Base-by-base conservation (phyloP, 2,888 invertebrate genomes). In the Celastrina argiolus region DNA sequence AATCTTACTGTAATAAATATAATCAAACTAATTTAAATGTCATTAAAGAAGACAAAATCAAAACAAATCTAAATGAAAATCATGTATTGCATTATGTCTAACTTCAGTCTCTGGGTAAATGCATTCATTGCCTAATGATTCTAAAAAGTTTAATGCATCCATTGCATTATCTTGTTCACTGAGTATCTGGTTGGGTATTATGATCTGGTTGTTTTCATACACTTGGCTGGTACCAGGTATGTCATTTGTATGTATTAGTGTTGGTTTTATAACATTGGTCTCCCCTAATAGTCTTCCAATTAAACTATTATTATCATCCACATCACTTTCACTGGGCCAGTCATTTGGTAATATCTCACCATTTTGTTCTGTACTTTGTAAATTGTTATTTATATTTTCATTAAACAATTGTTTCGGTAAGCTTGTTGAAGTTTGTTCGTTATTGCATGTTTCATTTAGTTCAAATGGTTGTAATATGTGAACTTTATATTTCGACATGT, bases 1-100 rank as follows among this genome's bases (percentile, higher is more conserved):
- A 70, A 71, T 67, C 51, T 66, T 69, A 68, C 65, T 69, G 59
- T 68, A 61, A 70, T 68, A 66, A 65, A 61, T 65, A 66, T 45
- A 39, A 67, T 70, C 58, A 67, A 12, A n/a, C 66, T 69, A 65
- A 65, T 58, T 41, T 68, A 74, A 83, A 76, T 82, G 18, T 22
- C 51, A 22, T 18, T 22, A 22, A 51, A 18, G 22, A 51, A 22
- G 51, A 51, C 51, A 80, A 82, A 88, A 88, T 69, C 87, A 81
- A 77, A 88, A 90, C 76, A 89, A 79, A 75, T 89, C 90, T 73
- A 90, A 72, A 69, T 88, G 86, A 73, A 88, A 88, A 74, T 90
- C 89, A 72, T 51, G 51, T 51, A 85, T 83, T 74, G 79, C 71
- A 76, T 80, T 85, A 78, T 81, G 85, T 78, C 85, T 86, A 77